phyloP scores from a whole-genome alignment of 2,113 vertebrate species.

The Apus apus region DNA sequence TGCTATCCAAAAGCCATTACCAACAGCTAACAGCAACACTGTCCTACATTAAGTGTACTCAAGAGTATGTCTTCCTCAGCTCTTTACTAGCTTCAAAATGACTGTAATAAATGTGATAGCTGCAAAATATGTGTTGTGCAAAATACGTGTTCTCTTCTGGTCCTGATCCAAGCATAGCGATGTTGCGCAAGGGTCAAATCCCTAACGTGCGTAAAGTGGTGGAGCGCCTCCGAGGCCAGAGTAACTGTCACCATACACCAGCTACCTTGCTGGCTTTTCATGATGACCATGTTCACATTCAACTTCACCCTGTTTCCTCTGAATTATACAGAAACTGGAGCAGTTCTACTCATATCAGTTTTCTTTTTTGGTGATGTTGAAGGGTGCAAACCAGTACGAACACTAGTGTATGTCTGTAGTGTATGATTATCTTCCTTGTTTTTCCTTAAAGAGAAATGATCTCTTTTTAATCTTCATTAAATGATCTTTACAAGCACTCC shows the following conservation, averaged over 20 bases:
- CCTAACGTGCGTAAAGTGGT: fast-evolving
- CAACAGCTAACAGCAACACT: neutral
- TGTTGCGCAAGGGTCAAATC: neutral
- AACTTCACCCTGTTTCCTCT: neutral
- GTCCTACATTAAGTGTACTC: neutral
- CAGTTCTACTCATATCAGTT: neutral
- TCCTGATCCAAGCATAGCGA: neutral
- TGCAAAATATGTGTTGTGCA: neutral
- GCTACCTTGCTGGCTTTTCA: neutral
- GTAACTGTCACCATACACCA: neutral
- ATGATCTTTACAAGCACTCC: neutral
- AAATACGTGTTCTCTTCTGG: neutral
- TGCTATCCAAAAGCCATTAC: neutral
- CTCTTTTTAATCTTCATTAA: conserved; percentile 45
- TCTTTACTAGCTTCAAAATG: neutral
- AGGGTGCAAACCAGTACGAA: neutral
- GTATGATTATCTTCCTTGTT: neutral
- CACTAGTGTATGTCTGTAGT: neutral
- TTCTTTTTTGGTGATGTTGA: neutral
- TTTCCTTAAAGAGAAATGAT: conserved; percentile 18
- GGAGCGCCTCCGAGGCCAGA: neutral
- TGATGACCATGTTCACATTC: neutral
- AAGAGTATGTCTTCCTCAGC: neutral
- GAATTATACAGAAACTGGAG: neutral
- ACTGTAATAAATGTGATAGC: neutral